phyloP scores from a whole-genome alignment of 2,797 vertebrate genomes.

The Cyprinodon diabolis region DNA sequence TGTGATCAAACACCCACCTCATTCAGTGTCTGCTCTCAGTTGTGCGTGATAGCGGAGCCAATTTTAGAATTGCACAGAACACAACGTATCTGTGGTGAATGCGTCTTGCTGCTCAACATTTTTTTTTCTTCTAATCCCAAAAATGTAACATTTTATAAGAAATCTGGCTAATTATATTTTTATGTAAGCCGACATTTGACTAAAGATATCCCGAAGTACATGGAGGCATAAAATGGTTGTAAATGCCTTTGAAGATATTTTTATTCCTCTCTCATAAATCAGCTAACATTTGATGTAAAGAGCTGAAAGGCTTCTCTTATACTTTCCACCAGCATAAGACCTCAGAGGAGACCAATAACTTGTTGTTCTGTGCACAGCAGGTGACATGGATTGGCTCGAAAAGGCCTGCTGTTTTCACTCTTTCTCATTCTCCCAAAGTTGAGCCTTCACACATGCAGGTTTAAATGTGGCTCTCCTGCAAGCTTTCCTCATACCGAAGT shows the following conservation, averaged over 20 bases:
- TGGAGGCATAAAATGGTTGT: constrained; percentile 14
- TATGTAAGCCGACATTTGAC: neutral
- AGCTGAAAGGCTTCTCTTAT: constrained; percentile 46
- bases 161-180: constrained; percentile 24
- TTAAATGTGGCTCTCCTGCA: constrained; percentile 28
- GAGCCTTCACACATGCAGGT: constrained; percentile 31
- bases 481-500: constrained; percentile 56
- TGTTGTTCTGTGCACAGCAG: constrained; percentile 59
- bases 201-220: constrained; percentile 21
- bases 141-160: constrained; percentile 44
- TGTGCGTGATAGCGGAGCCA: constrained; percentile 61
- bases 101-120: constrained; percentile 65
- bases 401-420: constrained; percentile 12
- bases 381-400: constrained; percentile 30
- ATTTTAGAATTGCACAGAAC: constrained; percentile 59
- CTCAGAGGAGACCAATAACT: constrained; percentile 41
- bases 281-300: constrained; percentile 40
- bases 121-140: constrained; percentile 44
- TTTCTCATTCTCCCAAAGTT: constrained; percentile 56
- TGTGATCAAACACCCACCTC: constrained; percentile 63
- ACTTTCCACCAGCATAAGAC: constrained; percentile 38
- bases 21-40: constrained; percentile 73
- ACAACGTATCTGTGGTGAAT: constrained; percentile 53
- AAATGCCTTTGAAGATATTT: constrained; percentile 13
- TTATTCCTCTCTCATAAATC: constrained; percentile 20